Percentiles rank a stretch among this genome's conserved stretches.
phyloP scores from a whole-genome alignment of 2,113 vertebrate species.

The Centropristis striata region DNA sequence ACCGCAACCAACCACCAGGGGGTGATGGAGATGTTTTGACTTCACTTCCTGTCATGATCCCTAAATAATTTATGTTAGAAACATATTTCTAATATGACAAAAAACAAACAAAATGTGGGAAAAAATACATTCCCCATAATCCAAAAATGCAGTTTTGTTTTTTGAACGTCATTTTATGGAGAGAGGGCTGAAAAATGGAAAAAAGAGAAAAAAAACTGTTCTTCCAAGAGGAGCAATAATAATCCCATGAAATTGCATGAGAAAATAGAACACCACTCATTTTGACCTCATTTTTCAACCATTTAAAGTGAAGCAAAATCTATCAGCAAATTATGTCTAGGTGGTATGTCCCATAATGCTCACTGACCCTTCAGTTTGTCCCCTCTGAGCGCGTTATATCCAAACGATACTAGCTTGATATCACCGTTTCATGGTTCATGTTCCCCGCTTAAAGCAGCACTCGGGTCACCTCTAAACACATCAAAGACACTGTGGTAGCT shows the following conservation, averaged over 20 bases:
- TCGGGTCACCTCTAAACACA: constrained; percentile 33
- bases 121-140: no score
- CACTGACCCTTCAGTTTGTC: constrained; percentile 9
- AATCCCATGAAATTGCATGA: constrained; percentile 18
- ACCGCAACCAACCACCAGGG: no score
- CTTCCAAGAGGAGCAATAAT: not conserved
- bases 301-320: constrained; percentile 1
- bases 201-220: not conserved
- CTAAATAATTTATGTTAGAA: no score
- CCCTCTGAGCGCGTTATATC: not conserved
- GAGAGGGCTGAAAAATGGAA: no score
- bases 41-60: no score
- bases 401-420: not conserved
- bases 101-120: no score
- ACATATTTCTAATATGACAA: no score
- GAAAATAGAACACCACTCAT: not conserved
- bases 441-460: not conserved
- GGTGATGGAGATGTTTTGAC: no score
- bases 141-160: no score
- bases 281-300: constrained; percentile 17
- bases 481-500: constrained; percentile 23
- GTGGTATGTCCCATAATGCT: constrained; percentile 3
- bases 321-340: not conserved
- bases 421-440: not conserved
- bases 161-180: no score